Evolutionary conservation across 2,888 invertebrate genomes (phyloP).

Genomic region (Exephanes ischioxanthus): DNA sequence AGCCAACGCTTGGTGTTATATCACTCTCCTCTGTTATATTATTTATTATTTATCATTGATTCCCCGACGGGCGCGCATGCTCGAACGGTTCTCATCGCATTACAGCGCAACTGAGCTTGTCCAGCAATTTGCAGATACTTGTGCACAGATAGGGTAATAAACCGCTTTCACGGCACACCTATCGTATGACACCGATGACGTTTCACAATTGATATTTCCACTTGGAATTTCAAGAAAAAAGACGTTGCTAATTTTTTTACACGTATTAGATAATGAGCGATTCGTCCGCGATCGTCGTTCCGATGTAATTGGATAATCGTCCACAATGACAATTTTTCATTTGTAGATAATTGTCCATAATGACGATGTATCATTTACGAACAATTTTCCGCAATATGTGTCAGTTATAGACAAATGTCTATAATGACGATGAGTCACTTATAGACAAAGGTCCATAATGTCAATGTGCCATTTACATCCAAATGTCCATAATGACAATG

Average conservation of each 20-base stretch:
- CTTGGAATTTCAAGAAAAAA: neutral
- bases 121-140: constrained; percentile 1
- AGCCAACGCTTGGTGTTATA: constrained; percentile 22
- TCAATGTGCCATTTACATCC: no score
- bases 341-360: no score
- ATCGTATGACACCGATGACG: constrained; percentile 3
- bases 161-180: constrained; percentile 1
- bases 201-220: neutral
- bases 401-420: no score
- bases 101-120: constrained; percentile 1
- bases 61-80: neutral
- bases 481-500: no score
- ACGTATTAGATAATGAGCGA: neutral
- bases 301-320: no score
- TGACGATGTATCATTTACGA: no score
- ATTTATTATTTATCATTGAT: constrained; percentile 31
- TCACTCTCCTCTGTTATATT: constrained; percentile 32
- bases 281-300: neutral
- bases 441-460: no score
- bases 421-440: no score
- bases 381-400: no score
- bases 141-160: neutral
- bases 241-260: neutral
- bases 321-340: no score
- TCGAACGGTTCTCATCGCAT: constrained; percentile 3